Conservation (phyloP, 2,113 vertebrate species). For the Sakesphorus luctuosus region DNA sequence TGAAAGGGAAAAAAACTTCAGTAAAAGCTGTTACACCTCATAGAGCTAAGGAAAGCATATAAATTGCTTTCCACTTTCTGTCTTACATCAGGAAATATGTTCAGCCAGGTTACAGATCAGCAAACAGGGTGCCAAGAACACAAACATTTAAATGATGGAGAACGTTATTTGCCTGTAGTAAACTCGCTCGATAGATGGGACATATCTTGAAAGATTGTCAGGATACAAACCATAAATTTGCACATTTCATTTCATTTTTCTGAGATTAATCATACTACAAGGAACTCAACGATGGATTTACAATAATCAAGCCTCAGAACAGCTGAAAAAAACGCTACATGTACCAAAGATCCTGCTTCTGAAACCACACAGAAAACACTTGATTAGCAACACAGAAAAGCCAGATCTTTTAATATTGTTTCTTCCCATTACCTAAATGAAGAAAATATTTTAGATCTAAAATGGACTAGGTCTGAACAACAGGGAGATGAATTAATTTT, state of each 20-base stretch:
- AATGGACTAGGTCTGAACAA: background rate
- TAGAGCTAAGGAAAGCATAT: background rate
- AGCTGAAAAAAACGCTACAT: accelerated
- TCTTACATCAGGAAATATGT: conserved; percentile 40
- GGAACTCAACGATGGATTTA: conserved; percentile 45
- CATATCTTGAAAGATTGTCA: conserved; percentile 17
- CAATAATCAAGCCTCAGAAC: background rate
- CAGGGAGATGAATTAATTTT: background rate
- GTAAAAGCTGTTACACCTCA: conserved; percentile 18
- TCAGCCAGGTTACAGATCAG: conserved; percentile 49
- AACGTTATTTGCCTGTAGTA: conserved; percentile 26
- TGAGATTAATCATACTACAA: conserved; percentile 40
- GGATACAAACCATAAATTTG: conserved; percentile 36
- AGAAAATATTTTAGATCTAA: background rate
- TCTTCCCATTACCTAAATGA: conserved; percentile 14
- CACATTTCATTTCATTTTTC: conserved; percentile 34
- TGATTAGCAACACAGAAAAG: background rate
- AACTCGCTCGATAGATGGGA: background rate
- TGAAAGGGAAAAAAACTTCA: conserved; percentile 1
- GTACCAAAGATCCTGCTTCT: background rate
- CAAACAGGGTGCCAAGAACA: conserved; percentile 49
- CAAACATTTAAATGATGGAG: conserved; percentile 55
- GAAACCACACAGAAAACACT: conserved; percentile 11
- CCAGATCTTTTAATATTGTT: background rate
- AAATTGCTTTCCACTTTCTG: conserved; percentile 42